phyloP scores from a whole-genome alignment of 1,140 invertebrate species.

The Anthonomus grandis region DNA sequence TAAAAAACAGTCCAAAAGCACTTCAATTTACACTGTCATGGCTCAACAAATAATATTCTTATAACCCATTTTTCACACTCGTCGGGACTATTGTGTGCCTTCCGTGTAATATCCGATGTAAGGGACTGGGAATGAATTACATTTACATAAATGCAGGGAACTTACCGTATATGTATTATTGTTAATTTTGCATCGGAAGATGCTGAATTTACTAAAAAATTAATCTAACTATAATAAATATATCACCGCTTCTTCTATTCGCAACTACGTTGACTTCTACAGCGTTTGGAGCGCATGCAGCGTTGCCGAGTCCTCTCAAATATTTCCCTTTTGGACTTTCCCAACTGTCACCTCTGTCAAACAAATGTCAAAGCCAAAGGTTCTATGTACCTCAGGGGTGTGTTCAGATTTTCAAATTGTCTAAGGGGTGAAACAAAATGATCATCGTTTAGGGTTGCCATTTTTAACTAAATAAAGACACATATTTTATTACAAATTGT shows the following conservation, averaged over 20 bases:
- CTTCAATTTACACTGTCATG: slow-evolving; percentile 36
- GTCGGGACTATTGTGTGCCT: slow-evolving; percentile 6
- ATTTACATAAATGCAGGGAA: slow-evolving; percentile 17
- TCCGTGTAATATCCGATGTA: slow-evolving; percentile 1
- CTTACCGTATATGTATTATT: slow-evolving; percentile 32
- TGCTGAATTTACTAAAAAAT: slow-evolving; percentile 24
- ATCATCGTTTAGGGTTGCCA: neutral
- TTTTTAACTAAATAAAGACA: too few species aligned
- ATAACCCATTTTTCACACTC: slow-evolving; percentile 31
- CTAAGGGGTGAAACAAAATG: neutral
- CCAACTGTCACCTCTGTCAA: neutral
- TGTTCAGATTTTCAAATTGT: neutral
- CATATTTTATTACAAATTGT: too few species aligned
- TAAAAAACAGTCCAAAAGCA: slow-evolving; percentile 24
- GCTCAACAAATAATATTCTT: slow-evolving; percentile 34
- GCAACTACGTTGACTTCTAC: slow-evolving; percentile 20
- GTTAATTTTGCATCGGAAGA: slow-evolving; percentile 30
- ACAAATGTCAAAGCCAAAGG: neutral
- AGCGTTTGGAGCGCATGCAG: slow-evolving; percentile 28
- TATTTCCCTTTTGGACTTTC: neutral
- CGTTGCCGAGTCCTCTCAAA: too few species aligned
- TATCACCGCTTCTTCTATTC: slow-evolving; percentile 23
- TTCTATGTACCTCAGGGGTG: neutral
- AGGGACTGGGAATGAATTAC: slow-evolving; percentile 16
- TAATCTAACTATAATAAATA: slow-evolving; percentile 25